Percentiles rank a stretch among this genome's conserved stretches.
These are phyloP conservation scores for Macrotis lagotis DNA, from an alignment of 2,113 vertebrate species.

Conservation along the genomic window DNA sequence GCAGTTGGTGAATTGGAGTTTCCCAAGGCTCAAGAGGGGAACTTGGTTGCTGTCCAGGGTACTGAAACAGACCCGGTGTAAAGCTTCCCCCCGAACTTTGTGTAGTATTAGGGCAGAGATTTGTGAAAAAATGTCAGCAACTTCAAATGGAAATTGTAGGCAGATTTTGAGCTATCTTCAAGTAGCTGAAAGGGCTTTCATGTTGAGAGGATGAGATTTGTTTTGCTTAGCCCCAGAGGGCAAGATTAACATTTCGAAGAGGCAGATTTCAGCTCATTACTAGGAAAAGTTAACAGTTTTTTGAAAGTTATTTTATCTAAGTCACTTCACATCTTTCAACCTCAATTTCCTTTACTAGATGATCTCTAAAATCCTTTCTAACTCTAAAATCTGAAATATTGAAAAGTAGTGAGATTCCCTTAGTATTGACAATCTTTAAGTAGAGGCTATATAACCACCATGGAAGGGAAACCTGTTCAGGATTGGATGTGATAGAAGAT, in stretches of 20 bases:
- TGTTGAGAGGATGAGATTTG: neutral
- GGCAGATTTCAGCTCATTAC: neutral
- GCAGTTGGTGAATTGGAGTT: neutral
- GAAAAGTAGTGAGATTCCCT: neutral
- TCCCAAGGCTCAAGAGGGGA: rapidly evolving
- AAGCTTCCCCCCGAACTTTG: neutral
- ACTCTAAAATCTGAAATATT: neutral
- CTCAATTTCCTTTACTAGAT: neutral
- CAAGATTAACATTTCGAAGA: neutral
- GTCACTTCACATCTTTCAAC: neutral
- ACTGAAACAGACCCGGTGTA: conserved; percentile 53
- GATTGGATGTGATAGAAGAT: neutral
- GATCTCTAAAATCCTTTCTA: neutral
- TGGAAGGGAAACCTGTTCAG: neutral
- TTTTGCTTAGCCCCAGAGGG: neutral
- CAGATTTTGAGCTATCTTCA: conserved; percentile 5
- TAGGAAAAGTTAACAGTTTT: neutral
- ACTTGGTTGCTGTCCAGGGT: conserved; percentile 72
- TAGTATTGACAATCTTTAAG: neutral
- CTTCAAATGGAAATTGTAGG: neutral
- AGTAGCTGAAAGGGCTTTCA: conserved; percentile 21
- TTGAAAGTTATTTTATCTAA: neutral
- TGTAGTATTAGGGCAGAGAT: conserved; percentile 16
- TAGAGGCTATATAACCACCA: neutral
- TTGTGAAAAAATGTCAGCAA: neutral